These are phyloP conservation scores for Melanotaenia maccullochi DNA, from an alignment of 2,797 vertebrate species.

Conservation along the genomic window DNA sequence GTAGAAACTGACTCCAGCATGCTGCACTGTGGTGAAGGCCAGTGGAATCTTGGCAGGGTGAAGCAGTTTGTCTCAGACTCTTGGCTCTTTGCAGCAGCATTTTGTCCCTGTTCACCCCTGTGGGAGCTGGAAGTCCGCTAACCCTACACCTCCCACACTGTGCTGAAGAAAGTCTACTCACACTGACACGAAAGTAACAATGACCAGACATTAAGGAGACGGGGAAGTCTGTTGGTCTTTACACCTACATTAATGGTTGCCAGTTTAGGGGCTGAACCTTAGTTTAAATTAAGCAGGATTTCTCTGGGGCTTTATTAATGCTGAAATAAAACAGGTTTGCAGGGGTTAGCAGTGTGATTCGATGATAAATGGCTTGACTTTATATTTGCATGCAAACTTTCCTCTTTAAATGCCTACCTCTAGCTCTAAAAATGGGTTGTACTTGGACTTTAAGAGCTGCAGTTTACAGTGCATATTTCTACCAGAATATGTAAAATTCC, in stretches of 20 bases:
- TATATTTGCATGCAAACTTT: background rate
- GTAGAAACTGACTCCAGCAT: slow-evolving; percentile 28
- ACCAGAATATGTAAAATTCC: background rate
- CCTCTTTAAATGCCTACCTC: background rate
- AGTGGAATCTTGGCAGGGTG: slow-evolving; percentile 66
- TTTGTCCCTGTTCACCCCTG: slow-evolving; percentile 60
- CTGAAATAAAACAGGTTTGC: slow-evolving; percentile 1
- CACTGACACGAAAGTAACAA: slow-evolving; percentile 15
- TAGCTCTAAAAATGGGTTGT: background rate
- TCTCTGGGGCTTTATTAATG: slow-evolving; percentile 16
- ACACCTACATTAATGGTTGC: slow-evolving; percentile 7
- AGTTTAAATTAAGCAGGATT: slow-evolving; percentile 29
- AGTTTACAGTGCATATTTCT: background rate
- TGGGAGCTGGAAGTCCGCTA: slow-evolving; percentile 50
- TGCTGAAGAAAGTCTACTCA: slow-evolving; percentile 26
- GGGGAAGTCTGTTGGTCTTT: background rate
- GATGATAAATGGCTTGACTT: slow-evolving; percentile 1
- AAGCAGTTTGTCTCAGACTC: slow-evolving; percentile 34
- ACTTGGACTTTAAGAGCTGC: background rate
- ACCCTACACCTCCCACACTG: slow-evolving; percentile 39
- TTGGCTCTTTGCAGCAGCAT: slow-evolving; percentile 55
- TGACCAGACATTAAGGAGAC: slow-evolving; percentile 15
- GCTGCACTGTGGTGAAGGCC: slow-evolving; percentile 43
- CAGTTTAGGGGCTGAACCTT: slow-evolving; percentile 8
- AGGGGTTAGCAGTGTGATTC: slow-evolving; percentile 18